Percentiles rank a stretch among this genome's conserved stretches.
phyloP scores from a whole-genome alignment of 2,113 vertebrate genomes.

The Crotalus helleri region DNA sequence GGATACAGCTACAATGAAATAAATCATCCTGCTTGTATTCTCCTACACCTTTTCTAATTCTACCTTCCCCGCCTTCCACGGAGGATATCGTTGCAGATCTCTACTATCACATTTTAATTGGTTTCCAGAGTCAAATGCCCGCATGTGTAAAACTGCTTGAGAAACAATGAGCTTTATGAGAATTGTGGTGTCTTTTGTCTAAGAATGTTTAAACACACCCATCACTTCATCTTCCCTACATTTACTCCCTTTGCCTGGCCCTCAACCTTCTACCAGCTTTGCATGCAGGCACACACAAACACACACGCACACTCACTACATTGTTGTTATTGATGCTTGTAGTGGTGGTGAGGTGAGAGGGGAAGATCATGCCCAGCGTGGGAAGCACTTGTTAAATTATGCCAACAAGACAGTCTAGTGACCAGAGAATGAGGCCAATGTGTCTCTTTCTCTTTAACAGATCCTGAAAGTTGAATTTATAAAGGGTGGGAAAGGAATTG shows the following conservation, averaged over 20 bases:
- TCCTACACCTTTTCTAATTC: not conserved
- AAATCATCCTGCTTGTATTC: not conserved
- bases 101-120: not conserved
- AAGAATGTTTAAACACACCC: conserved; percentile 22
- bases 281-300: too few species aligned
- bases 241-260: not conserved
- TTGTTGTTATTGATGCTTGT: not conserved
- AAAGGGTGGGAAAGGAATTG: conserved; percentile 21
- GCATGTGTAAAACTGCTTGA: not conserved
- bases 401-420: not conserved
- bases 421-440: not conserved
- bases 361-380: not conserved
- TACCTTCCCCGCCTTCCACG: not conserved
- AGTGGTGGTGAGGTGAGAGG: not conserved
- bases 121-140: conserved; percentile 20
- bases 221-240: not conserved
- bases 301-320: too few species aligned
- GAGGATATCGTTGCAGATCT: not conserved
- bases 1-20: not conserved
- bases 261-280: not conserved
- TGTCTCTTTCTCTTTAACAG: not conserved
- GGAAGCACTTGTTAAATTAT: conserved; percentile 1
- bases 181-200: conserved; percentile 1
- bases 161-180: conserved; percentile 12
- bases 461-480: not conserved